Evolutionary conservation across 1,140 invertebrate species (phyloP), one percentile per base, ranked within the genome.

Genomic region (Papilio polytes): DNA sequence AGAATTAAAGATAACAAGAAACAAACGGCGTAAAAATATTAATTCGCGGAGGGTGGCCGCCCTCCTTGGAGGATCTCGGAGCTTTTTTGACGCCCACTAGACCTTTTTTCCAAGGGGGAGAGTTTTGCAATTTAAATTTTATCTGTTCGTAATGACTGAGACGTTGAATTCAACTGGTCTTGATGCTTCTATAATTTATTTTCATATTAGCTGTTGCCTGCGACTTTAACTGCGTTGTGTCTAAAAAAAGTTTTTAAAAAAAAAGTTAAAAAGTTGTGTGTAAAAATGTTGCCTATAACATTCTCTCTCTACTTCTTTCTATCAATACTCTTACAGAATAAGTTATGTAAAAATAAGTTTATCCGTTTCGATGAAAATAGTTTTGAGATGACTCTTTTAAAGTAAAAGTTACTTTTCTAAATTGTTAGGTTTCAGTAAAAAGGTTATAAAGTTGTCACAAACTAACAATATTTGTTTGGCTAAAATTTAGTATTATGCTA

Each of bases 81-180:
- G 76, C 80, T 88, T 88, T 89, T 89, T 89, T 85, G 81, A 83
- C 88, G 77, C 88, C 88, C 86, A 86, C 86, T 89, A 85, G 80
- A 82, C 87, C 84, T 87, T 88, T 89, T 89, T 89, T 89, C 82
- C 73, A 81, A 80, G 87, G 87, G 87, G 85, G 80, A 80, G 81
- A 36, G 51, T 82, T 87, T 89, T 87, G 87, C 87, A 88, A 89
- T 89, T 89, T 87, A 89, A 89, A 89, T 89, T 87, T 88, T 89
- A 89, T 89, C 88, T 89, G 80, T 83, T 51, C 82, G 81, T 87
- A 88, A 89, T 88, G 86, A 87, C 81, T 83, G 80, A 84, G 82
- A 85, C 80, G 83, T 48, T 79, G 76, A 56, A 80, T 80, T 66
- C 56, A 63, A 78, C 77, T 66, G 53, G 53, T 66, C 22, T 78